Evolutionary conservation across 2,888 invertebrate species (phyloP).

Genomic region (Chymomyza caudatula): DNA sequence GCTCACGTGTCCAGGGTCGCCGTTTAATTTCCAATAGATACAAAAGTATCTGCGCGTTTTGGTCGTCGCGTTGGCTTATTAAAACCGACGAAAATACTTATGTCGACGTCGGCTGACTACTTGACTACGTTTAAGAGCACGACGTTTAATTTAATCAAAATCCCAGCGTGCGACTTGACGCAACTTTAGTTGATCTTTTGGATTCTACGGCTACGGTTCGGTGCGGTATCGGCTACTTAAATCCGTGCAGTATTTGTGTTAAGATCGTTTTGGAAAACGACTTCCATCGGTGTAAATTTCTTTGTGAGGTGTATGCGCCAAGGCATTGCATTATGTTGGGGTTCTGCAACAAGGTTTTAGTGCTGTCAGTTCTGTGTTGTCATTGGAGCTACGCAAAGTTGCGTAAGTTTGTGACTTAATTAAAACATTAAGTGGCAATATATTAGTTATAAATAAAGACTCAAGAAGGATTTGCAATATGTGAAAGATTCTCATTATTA

Average conservation of each 20-base stretch:
- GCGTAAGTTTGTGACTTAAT: slow-evolving; percentile 40
- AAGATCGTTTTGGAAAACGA: not conserved
- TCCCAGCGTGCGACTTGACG: slow-evolving; percentile 30
- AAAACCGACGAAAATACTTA: not conserved
- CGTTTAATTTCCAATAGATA: slow-evolving; percentile 29
- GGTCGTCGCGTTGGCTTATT: not conserved
- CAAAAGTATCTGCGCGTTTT: slow-evolving; percentile 25
- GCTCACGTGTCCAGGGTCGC: slow-evolving; percentile 58
- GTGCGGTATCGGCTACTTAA: not conserved
- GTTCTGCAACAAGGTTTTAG: not conserved
- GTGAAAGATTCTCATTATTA: too few relatives aligned
- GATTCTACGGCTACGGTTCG: slow-evolving; percentile 53
- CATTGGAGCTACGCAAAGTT: slow-evolving; percentile 48
- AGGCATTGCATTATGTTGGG: not conserved
- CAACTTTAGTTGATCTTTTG: slow-evolving; percentile 60
- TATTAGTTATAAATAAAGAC: too few relatives aligned
- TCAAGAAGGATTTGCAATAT: too few relatives aligned
- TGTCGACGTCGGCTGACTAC: slow-evolving; percentile 25
- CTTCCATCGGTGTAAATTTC: not conserved
- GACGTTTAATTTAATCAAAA: slow-evolving; percentile 69
- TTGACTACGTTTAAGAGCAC: slow-evolving; percentile 1
- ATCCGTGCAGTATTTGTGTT: not conserved
- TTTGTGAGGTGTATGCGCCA: not conserved
- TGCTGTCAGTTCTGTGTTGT: slow-evolving; percentile 39
- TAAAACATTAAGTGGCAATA: not conserved